phyloP scores from a whole-genome alignment of 2,797 vertebrate genomes.

The Miichthys miiuy region DNA sequence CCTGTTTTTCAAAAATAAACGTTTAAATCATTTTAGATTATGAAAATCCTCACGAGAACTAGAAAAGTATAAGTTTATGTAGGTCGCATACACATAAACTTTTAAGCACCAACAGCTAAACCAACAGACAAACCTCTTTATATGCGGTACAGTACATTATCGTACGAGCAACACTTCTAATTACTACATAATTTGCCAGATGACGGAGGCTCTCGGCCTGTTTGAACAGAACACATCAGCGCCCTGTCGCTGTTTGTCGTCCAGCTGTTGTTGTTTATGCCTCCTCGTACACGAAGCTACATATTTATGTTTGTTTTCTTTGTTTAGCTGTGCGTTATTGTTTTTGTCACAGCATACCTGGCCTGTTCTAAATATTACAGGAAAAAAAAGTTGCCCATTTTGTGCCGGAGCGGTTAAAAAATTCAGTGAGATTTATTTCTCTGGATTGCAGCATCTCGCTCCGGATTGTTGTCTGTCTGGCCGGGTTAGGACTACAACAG shows the following conservation, averaged over 20 bases:
- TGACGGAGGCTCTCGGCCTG: background rate
- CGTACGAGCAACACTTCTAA: background rate
- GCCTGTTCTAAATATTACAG: background rate
- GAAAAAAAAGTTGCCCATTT: background rate
- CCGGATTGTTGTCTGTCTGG: background rate
- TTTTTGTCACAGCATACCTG: background rate
- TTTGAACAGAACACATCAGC: background rate
- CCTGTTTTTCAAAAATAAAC: background rate
- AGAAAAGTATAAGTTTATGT: background rate
- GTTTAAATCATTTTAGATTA: background rate
- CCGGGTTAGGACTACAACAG: background rate
- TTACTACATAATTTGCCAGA: background rate
- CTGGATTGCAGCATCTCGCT: background rate
- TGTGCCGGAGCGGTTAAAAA: background rate
- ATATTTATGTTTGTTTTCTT: background rate
- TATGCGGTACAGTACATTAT: background rate
- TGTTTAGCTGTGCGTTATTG: background rate
- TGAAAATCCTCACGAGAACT: background rate
- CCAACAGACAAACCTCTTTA: background rate
- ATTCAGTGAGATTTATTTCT: background rate
- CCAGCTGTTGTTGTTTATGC: slow-evolving; percentile 4
- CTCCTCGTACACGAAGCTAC: slow-evolving; percentile 5
- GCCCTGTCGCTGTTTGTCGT: background rate
- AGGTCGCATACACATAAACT: background rate
- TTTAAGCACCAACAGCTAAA: background rate